Base-by-base conservation (phyloP, 2,113 vertebrate genomes). In the Tringa solitaria region DNA sequence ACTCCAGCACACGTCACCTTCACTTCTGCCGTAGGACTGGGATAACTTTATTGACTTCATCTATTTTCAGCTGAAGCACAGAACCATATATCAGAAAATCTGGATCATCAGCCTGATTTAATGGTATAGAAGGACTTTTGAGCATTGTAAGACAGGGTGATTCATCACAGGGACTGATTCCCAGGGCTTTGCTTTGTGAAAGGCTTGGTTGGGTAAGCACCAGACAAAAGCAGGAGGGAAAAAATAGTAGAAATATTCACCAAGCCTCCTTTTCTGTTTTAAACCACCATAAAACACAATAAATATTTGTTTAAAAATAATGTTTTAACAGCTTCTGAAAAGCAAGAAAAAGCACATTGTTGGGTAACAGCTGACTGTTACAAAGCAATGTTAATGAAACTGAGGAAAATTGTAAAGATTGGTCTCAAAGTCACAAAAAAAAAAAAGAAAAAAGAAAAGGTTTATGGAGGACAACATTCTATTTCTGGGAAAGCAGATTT, bases 261-360 rank as follows among this genome's bases (percentile, higher is more conserved):
- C 1, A 5, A 75, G 26, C 30, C 69, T 19, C 16, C 24, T 87
- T 65, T 72, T 60, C 11, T 63, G 50, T 84, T 81, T 51, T 8
- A 89, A 81, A 33, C 33, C n/a, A 33, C 10, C 48, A 65, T 75
- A 72, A 68, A 63, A 16, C 53, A 39, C 19, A 26, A 26, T 28
- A 89, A 93, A 93, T 95, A 79, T 73, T 95, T 90, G 69, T 53
- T 20, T 37, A 57, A 95, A 85, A 91, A 79, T 82, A 82, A 64
- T 46, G 13, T 51, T 72, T 63, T 68, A 69, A 45, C 56, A 70
- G 39, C 50, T 69, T 88, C 72, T 54, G 50, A 46, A 86, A 87
- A 91, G 85, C 85, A 75, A 87, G 73, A 21, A 43, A 82, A 63
- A 74, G 17, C 20, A 30, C 50, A 46, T 10, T 33, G 35, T 65